Evolutionary conservation across 2,888 invertebrate genomes (phyloP).

Genomic region (Stictocephala bisonia): DNA sequence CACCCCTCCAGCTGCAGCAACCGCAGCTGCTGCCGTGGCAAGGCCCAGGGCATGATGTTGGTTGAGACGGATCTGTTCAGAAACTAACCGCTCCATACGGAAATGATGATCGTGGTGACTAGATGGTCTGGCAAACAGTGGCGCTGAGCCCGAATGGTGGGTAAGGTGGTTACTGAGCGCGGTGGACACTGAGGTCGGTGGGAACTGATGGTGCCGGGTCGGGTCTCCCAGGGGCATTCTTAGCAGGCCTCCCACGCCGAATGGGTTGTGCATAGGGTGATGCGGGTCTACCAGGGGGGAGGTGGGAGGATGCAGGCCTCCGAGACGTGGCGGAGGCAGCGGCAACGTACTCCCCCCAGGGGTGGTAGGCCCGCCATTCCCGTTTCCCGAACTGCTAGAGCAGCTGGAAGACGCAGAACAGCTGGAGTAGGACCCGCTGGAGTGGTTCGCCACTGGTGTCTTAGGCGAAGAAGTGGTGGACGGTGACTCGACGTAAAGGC

Average conservation of each 20-base stretch:
- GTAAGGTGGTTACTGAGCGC: conserved; percentile 53
- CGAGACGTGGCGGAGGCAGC: conserved; percentile 57
- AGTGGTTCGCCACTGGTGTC: conserved; percentile 56
- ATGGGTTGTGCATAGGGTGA: conserved; percentile 80
- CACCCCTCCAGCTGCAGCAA: conserved; percentile 67
- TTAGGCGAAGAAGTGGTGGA: conserved; percentile 59
- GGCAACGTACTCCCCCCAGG: conserved; percentile 56
- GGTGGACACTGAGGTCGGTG: conserved; percentile 76
- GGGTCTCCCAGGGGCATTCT: conserved; percentile 77
- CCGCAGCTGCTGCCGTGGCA: conserved; percentile 76
- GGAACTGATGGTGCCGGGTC: conserved; percentile 60
- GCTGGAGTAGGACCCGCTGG: conserved; percentile 62
- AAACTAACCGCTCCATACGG: conserved; percentile 86
- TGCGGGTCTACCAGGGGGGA: conserved; percentile 76
- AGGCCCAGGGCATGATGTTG: conserved; percentile 76
- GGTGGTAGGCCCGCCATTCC: conserved; percentile 52
- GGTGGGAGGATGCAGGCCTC: conserved; percentile 65
- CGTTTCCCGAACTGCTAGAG: conserved; percentile 63
- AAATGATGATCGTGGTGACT: conserved; percentile 82
- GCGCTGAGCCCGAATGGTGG: conserved; percentile 47
- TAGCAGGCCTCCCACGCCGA: conserved; percentile 77
- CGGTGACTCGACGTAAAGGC: conserved; percentile 84
- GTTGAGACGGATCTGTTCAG: conserved; percentile 78
- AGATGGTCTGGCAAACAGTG: conserved; percentile 78
- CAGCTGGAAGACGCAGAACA: conserved; percentile 69